Base-by-base conservation (phyloP, 2,797 vertebrate species). In the Coilia nasus region DNA sequence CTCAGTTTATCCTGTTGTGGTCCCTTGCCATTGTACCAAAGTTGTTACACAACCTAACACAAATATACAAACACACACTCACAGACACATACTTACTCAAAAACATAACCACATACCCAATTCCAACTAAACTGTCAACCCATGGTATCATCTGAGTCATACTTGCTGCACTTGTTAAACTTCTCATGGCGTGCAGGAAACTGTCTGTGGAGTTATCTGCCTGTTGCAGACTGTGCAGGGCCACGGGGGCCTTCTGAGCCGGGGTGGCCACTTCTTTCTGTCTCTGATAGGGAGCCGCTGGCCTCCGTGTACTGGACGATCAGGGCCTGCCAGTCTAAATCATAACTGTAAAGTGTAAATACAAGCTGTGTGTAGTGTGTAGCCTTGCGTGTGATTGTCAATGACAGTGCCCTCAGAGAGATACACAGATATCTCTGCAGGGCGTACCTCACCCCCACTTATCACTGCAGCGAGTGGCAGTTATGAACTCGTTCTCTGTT, bases 191-290 rank as follows among this genome's bases (percentile, higher is more conserved):
- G 35, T 28, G 25, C 67, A 7, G 5, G 23, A 75, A 75, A 75
- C 67, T 75, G 67, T 75, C 28, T 35, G 57, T 17, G 67, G 10
- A 78, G 71, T 78, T 78, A 71, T 67, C 57, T 84, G 83, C 67
- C 6, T 71, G 17, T 14, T 31, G 50, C 47, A 84, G 64, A 84
- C 56, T 83, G 75, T 83, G 75, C 28, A 80, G 23, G 23, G 28
- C 54, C 60, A 46, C 7, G 67, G 10, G 25, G 35, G 35, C 23
- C 19, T 80, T 54, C 50, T 54, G 50, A 54, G 50, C 50, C 15
- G 6, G 25, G 57, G 23, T 41, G 1, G 19, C 14, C 19, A 50
- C 54, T 57, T 35, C 19, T 67, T 83, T 75, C 19, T 83, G 71
- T 31, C 31, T 46, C 31, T 56, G 67, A 60, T 59, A 41, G 12